Percentiles rank a stretch among this genome's conserved stretches.
These are phyloP conservation scores for Ara ararauna DNA, from an alignment of 2,797 vertebrate species.

Conservation along the genomic window DNA sequence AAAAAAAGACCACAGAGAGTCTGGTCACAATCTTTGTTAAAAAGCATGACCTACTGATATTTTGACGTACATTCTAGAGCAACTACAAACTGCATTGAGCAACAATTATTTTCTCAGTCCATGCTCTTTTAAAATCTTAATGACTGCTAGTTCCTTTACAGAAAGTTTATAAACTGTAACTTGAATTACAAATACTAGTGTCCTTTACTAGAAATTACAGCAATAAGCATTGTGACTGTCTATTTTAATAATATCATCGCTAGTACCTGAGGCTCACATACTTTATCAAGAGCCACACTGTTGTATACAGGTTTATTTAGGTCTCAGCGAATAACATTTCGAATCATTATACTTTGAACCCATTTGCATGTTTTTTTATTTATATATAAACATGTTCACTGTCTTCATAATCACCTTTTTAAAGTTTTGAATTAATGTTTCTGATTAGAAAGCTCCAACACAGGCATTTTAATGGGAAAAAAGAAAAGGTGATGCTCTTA, in stretches of 20 bases:
- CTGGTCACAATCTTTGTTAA: neutral
- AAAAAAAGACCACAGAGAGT: neutral
- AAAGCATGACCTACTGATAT: neutral
- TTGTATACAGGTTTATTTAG: neutral
- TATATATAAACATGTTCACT: neutral
- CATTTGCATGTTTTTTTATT: neutral
- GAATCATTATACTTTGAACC: neutral
- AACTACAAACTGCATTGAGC: neutral
- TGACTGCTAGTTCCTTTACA: neutral
- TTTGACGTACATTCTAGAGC: neutral
- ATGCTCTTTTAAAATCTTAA: neutral
- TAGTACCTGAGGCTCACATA: neutral
- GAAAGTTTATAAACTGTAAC: neutral
- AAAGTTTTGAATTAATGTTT: neutral
- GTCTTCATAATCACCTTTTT: neutral
- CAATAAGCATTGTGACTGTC: neutral
- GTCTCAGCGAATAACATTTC: neutral
- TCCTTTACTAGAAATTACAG: neutral
- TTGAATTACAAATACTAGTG: neutral
- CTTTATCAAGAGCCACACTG: neutral
- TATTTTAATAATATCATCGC: neutral
- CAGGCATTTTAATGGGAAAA: neutral
- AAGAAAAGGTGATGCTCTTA: constrained; percentile 60
- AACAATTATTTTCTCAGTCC: neutral
- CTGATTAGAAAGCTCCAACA: neutral